Conservation (phyloP, 1,140 invertebrate genomes). For the Zaprionus kolodkinae region DNA sequence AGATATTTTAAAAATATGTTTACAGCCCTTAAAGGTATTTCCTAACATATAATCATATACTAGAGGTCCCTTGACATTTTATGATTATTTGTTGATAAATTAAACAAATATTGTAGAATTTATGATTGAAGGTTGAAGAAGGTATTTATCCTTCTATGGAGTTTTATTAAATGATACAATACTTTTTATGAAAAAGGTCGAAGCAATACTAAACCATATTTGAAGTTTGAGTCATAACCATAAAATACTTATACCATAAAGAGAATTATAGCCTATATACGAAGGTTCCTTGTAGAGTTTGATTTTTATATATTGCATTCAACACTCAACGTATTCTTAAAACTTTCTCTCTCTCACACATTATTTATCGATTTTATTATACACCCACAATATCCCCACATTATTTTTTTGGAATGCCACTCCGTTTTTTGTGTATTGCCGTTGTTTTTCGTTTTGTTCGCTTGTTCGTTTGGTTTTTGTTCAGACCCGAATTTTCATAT, state of each 20-base stretch:
- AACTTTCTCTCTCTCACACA: slow-evolving; percentile 58
- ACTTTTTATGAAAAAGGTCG: too few relatives aligned
- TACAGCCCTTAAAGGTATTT: neutral
- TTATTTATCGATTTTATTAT: slow-evolving; percentile 34
- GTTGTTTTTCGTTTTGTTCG: slow-evolving; percentile 54
- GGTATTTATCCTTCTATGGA: too few relatives aligned
- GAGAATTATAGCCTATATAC: neutral
- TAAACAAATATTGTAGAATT: too few relatives aligned
- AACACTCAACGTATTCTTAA: slow-evolving; percentile 60
- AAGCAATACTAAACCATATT: too few relatives aligned
- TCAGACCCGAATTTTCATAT: slow-evolving; percentile 94
- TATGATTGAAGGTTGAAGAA: too few relatives aligned
- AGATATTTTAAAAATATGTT: too few relatives aligned
- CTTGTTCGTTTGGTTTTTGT: slow-evolving; percentile 84
- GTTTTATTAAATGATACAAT: too few relatives aligned
- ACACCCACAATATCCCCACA: slow-evolving; percentile 38
- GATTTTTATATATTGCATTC: neutral
- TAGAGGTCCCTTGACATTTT: neutral
- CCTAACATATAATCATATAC: neutral
- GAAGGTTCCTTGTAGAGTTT: neutral
- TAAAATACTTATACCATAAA: neutral
- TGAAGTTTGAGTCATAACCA: too few relatives aligned
- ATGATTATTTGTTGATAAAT: neutral
- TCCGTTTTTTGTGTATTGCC: slow-evolving; percentile 74
- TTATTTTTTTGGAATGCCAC: slow-evolving; percentile 58